A percentile compares a stretch with the other conserved stretches of the same genome.
These are phyloP conservation scores for Myiozetetes cayanensis DNA, from an alignment of 2,113 vertebrate species.

Conservation along the genomic window DNA sequence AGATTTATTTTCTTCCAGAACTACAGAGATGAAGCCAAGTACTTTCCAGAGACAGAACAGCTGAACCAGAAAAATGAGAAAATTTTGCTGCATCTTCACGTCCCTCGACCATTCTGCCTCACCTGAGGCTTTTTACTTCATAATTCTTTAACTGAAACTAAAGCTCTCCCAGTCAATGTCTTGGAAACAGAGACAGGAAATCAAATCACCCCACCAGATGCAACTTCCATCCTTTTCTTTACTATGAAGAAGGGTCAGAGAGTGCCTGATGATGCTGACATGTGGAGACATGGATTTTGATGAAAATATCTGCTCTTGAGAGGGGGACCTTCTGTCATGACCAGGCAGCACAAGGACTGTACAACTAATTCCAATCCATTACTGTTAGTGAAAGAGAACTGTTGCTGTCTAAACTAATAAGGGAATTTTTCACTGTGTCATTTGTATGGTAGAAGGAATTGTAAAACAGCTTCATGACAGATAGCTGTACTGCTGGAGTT, in stretches of 20 bases:
- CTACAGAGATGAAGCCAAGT: neutral
- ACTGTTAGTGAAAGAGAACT: slow-evolving; percentile 7
- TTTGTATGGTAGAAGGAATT: slow-evolving; percentile 28
- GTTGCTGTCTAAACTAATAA: neutral
- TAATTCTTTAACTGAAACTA: neutral
- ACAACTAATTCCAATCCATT: neutral
- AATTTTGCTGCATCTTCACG: neutral
- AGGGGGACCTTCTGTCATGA: neutral
- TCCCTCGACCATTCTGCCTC: neutral
- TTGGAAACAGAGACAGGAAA: neutral
- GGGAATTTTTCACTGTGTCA: slow-evolving; percentile 24
- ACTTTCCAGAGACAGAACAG: neutral
- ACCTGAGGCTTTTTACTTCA: neutral
- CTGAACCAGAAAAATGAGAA: neutral
- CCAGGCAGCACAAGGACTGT: neutral
- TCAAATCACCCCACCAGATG: neutral
- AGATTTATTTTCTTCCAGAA: neutral
- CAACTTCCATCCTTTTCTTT: neutral
- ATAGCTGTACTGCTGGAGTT: slow-evolving; percentile 17
- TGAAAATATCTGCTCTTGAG: neutral
- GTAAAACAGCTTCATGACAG: slow-evolving; percentile 20
- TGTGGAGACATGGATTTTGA: neutral
- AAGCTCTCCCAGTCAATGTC: neutral
- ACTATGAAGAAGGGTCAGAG: neutral
- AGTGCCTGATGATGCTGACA: neutral